Evolutionary conservation across 2,888 invertebrate species (phyloP).

Genomic region (Eupithecia pulchellata): DNA sequence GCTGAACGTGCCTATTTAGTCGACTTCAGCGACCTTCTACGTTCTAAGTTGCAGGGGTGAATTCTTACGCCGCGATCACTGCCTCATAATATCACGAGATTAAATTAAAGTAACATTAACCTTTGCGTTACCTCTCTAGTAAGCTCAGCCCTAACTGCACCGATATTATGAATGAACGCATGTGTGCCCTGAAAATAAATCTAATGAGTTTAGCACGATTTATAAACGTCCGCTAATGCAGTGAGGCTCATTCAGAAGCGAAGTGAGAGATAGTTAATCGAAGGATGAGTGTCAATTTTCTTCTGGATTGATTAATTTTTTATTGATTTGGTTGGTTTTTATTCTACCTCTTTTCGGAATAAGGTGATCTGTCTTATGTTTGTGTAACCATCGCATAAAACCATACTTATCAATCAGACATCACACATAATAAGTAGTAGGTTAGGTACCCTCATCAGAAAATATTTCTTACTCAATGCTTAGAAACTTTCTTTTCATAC

Average conservation of each 20-base stretch:
- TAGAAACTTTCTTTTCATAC: no score
- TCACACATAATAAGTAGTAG: no score
- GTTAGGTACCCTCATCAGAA: no score
- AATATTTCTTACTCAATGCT: no score
- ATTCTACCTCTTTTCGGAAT: not conserved
- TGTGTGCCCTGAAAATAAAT: slow-evolving; percentile 62
- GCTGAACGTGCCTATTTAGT: not conserved
- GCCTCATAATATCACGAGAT: not conserved
- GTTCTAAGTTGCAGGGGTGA: no score
- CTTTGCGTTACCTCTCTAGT: not conserved
- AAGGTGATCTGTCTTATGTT: not conserved
- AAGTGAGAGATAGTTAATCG: slow-evolving; percentile 26
- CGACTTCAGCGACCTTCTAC: not conserved
- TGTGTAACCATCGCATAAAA: no score
- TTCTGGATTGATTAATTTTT: slow-evolving; percentile 7
- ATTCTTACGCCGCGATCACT: no score
- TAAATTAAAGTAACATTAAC: not conserved
- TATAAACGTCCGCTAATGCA: slow-evolving; percentile 55
- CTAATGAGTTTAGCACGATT: slow-evolving; percentile 59
- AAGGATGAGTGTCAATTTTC: slow-evolving; percentile 14
- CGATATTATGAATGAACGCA: slow-evolving; percentile 68
- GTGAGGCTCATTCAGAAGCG: slow-evolving; percentile 33
- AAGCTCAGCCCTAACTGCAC: slow-evolving; percentile 17
- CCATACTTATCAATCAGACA: no score
- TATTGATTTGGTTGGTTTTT: not conserved